phyloP scores from a whole-genome alignment of 2,113 vertebrate genomes.

The Lycaon pictus region DNA sequence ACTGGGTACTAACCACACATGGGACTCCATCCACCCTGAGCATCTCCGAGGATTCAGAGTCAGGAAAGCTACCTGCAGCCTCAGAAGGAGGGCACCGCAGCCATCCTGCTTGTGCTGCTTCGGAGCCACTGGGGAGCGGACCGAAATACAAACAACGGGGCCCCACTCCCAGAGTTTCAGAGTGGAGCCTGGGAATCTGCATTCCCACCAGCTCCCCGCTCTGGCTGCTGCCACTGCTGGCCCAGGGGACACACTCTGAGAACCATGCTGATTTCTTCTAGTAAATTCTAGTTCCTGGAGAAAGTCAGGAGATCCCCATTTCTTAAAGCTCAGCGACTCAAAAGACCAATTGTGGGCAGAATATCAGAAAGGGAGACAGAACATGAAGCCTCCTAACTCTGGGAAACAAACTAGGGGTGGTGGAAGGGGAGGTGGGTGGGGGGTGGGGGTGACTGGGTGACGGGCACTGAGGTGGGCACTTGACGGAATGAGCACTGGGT shows the following conservation, averaged over 20 bases:
- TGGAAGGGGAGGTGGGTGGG: no score
- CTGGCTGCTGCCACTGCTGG: no score
- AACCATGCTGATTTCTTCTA: neutral
- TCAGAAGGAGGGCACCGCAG: neutral
- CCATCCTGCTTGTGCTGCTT: neutral
- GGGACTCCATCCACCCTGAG: fast-evolving
- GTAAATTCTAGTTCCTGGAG: neutral
- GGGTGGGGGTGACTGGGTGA: no score
- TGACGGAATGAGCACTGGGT: no score
- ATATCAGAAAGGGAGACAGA: no score
- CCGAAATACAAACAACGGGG: fast-evolving
- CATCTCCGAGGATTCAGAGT: fast-evolving
- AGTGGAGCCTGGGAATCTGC: neutral
- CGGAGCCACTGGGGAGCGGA: fast-evolving
- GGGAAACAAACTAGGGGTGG: no score
- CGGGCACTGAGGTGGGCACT: no score
- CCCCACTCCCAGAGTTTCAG: fast-evolving
- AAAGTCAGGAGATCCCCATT: neutral
- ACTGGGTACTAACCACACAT: no score
- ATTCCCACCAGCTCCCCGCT: neutral
- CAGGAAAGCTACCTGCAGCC: neutral
- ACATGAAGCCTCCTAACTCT: no score
- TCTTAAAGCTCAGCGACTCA: neutral
- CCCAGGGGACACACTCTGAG: neutral
- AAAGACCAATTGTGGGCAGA: neutral